Evolutionary conservation across 2,797 vertebrate species (phyloP), one percentile per base, ranked within the genome.

Genomic region (Scolopax bukidnonensis): DNA sequence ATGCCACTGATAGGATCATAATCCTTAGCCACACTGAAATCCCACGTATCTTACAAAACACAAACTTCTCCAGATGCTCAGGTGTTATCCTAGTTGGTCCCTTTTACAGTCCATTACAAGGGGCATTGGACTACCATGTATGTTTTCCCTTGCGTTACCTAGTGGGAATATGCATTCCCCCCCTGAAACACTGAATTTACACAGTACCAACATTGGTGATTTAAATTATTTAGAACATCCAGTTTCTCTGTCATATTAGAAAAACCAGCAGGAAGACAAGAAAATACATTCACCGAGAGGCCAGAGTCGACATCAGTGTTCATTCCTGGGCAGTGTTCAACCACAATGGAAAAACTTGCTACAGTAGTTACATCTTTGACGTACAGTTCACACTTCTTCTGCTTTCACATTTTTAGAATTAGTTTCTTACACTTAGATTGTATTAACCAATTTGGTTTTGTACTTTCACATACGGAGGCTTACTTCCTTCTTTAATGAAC

Each of bases 221-320:
- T 93, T 95, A 83, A 95, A 77, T 75, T 93, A 65, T 74, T 97
- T 83, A 93, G 81, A 48, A 13, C 89, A 97, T 93, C 97, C 97
- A 92, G 97, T 94, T 95, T 65, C 94, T 97, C 96, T 94, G 96
- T 93, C 69, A 33, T 60, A 98, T 97, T 96, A 96, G 96, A 84
- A 96, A 95, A 97, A 97, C 98, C 96, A 98, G 95, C 97, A 98
- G 96, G 98, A 98, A 98, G 95, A 97, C 43, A 87, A 36, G 33
- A 70, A 97, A 95, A 94, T 12, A 27, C 68, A 95, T 94, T 97
- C 95, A 96, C 54, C 63, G 79, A 95, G 95, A 98, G 90, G 48
- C 23, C 75, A 89, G 79, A 96, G 92, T 54, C 94, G 77, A 40
- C 86, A 96, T 92, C 96, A 97, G 96, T 96, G 98, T 97, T 98